Base-by-base conservation (phyloP, 2,888 invertebrate species). In the Thumatha senex region DNA sequence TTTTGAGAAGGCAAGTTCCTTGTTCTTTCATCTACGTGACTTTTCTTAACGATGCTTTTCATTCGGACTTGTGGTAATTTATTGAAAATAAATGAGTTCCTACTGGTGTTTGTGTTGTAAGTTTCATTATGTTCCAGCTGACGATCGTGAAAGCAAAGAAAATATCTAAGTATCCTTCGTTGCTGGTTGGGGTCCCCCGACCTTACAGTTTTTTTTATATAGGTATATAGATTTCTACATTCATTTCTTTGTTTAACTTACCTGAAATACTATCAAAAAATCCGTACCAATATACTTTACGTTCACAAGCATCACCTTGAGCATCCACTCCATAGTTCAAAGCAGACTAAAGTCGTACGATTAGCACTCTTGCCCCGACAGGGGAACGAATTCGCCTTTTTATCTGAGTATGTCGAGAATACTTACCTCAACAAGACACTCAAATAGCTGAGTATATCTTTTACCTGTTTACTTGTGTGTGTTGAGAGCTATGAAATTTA, bases 21-120 rank as follows among this genome's bases (percentile, higher is more conserved):
- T 73, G 65, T 66, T 65, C 67, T 59, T 58, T 40, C 63, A 59
- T 60, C 67, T 68, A 80, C 81, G 81, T 81, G 81, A 72, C 73
- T 76, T 77, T 67, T 59, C 68, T 64, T 80, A 80, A 81, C 71
- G 78, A 80, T 54, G 78, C 72, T 54, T 56, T 63, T 75, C 60
- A 51, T 38, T 41, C 51, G 47, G 55, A 59, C 51, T 52, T 43
- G 41, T 50, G 54, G 56, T 40, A 46, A 35, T 42, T 45, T 44
- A 55, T 54, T 48, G 56, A 51, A 42, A 43, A 42, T 40, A 49
- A 46, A 43, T 39, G 48, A 47, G 41, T 38, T 46, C 50, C 56
- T 54, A 55, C 51, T 51, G 43, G 15, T 49, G 53, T 61, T 62
- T 54, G 48, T 46, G 57, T 54, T 49, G 48, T 33, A 13, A 24